Evolutionary conservation across 2,888 invertebrate genomes (phyloP), one percentile per base, ranked within the genome.

Genomic region (Drosophila kokeensis): DNA sequence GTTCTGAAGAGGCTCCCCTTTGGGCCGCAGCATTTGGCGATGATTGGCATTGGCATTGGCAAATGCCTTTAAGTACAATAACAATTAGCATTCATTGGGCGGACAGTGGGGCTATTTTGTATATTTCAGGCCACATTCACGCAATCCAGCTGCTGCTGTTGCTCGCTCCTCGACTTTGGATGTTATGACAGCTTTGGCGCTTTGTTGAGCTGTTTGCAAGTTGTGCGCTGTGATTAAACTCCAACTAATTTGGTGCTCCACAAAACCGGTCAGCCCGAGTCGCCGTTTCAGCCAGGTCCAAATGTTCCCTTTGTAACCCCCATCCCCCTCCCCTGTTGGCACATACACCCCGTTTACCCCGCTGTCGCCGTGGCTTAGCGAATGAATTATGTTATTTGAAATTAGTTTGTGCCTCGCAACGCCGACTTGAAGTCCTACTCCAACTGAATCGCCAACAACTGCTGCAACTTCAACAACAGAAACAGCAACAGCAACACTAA

Each of bases 371-470:
- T 69, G 87, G 86, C 87, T 76, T 86, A 87, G 83, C 89, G 87
- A 90, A 92, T 92, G 91, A 91, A 92, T 91, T 91, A 91, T 91
- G 92, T 92, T 92, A 91, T 92, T 92, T 89, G 92, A 91, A 91
- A 91, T 91, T 91, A 92, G 91, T 92, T 91, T 91, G 92, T 80
- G 91, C 68, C 88, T 73, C 64, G 90, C 79, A 77, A 81, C 77
- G 60, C 63, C 69, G 62, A 67, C 73, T 63, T 59, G 57, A 61
- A 62, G 40, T 63, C 42, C 66, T 62, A 54, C 61, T 62, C 4
- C 63, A 62, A 50, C 61, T 62, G 1, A 66, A 55, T 29, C 45
- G 24, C 13, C 54, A 57, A 15, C 61, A 36, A 18, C 45, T 45
- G 24, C 24, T 15, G 45, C 45, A 45, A 15, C 45, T 45, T 45